Evolutionary conservation across 1,140 invertebrate genomes (phyloP), one percentile per base, ranked within the genome.

Genomic region (Leptopilina clavipes): DNA sequence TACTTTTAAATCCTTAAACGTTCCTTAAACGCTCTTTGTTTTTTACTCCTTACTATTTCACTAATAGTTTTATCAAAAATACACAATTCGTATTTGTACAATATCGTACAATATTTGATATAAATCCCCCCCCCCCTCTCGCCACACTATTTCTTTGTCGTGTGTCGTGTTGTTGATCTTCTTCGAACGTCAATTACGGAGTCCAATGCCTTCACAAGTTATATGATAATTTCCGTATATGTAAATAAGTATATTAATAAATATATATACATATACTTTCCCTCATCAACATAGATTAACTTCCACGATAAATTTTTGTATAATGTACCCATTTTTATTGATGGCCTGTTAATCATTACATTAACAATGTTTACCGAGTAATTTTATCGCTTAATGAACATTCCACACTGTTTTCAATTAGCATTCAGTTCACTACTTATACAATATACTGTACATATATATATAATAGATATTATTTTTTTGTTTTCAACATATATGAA

Each of bases 201-300:
- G 19, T 37, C 59, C 25, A 31, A 7, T 65, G 59, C 2, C 11
- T 14, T 65, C 7, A 25, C 11, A 22, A 25, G 6, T 65, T n/a
- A n/a, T n/a, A n/a, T 31, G 22, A 65, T 65, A 14, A 65, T 31
- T 31, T 22, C 22, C 12, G 14, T 14, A n/a, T n/a, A 65, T 65
- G 59, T 31, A 65, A 65, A 65, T 65, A n/a, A 65, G 10, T 31
- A 65, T 37, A 14, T 65, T 65, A 65, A 65, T n/a, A n/a, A n/a
- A 31, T 31, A 31, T 31, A 31, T 31, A 31, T 31, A 31, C 6
- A 31, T 31, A 3, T 40, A 31, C 59, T 65, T 31, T 65, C 59
- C 59, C 25, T 65, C 59, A 65, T 65, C 59, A 65, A 65, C 59
- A 65, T 65, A 65, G 59, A 65, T 65, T 65, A n/a, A 8, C 12